Evolutionary conservation across 2,797 vertebrate genomes (phyloP).

Genomic region (Emydoidea blandingii): DNA sequence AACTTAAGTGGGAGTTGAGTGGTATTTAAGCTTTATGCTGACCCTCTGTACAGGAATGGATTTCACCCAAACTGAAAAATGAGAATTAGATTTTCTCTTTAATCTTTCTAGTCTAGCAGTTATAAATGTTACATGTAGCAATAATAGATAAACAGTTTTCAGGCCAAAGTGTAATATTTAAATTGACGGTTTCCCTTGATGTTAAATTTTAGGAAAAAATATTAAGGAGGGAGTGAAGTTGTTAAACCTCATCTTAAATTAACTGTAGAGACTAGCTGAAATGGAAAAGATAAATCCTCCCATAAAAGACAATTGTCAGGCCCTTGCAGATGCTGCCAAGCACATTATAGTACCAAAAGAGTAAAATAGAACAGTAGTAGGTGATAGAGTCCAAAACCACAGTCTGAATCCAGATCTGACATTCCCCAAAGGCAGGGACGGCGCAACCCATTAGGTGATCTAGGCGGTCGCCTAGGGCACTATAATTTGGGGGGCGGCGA

Average conservation of each 20-base stretch:
- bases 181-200: not conserved
- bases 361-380: constrained; percentile 49
- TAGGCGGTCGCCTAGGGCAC: no score
- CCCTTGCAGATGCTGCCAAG: constrained; percentile 30
- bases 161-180: not conserved
- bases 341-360: not conserved
- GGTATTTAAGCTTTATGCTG: not conserved
- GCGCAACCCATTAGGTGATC: no score
- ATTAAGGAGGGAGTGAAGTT: not conserved
- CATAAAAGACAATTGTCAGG: not conserved
- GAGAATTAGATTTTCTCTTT: not conserved
- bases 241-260: constrained; percentile 15
- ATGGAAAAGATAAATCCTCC: not conserved
- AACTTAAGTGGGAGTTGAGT: not conserved
- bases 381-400: constrained; percentile 9
- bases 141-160: constrained; percentile 3
- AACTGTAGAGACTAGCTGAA: not conserved
- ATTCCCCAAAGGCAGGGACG: not conserved
- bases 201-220: not conserved
- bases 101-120: not conserved
- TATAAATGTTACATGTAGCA: not conserved
- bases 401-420: constrained; percentile 32
- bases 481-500: no score
- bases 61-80: not conserved
- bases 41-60: not conserved